phyloP scores from a whole-genome alignment of 2,888 invertebrate species.

The Agonum fuliginosum region DNA sequence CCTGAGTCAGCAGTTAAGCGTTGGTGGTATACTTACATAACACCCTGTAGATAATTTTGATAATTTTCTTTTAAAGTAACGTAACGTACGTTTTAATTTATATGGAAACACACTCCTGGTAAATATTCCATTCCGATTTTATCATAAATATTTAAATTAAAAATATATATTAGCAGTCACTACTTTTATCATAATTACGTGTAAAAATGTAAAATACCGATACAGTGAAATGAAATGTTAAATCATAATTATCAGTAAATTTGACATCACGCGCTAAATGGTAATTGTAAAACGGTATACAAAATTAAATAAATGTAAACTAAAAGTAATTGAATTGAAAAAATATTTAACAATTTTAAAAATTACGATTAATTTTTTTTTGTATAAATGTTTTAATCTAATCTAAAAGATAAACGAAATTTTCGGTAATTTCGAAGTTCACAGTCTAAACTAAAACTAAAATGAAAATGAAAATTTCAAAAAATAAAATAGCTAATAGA shows the following conservation, averaged over 20 bases:
- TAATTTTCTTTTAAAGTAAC: no score
- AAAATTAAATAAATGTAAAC: no score
- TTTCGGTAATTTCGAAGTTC: background rate
- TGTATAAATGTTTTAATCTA: background rate
- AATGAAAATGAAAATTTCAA: no score
- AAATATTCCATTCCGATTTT: background rate
- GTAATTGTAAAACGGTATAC: background rate
- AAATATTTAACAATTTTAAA: no score
- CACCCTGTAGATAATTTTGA: no score
- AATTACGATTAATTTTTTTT: no score
- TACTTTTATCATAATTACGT: conserved; percentile 19
- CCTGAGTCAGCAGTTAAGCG: no score
- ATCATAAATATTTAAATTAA: background rate
- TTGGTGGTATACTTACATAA: no score
- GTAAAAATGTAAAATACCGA: background rate
- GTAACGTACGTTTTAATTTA: background rate
- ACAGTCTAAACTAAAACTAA: background rate
- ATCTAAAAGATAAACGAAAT: background rate
- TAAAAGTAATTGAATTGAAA: no score
- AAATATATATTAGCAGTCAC: background rate
- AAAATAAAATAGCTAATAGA: no score
- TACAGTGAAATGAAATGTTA: background rate
- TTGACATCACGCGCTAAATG: background rate
- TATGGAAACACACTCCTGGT: background rate
- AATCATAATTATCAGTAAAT: conserved; percentile 4